Evolutionary conservation across 1,140 invertebrate species (phyloP).

Genomic region (Dinoponera quadriceps): DNA sequence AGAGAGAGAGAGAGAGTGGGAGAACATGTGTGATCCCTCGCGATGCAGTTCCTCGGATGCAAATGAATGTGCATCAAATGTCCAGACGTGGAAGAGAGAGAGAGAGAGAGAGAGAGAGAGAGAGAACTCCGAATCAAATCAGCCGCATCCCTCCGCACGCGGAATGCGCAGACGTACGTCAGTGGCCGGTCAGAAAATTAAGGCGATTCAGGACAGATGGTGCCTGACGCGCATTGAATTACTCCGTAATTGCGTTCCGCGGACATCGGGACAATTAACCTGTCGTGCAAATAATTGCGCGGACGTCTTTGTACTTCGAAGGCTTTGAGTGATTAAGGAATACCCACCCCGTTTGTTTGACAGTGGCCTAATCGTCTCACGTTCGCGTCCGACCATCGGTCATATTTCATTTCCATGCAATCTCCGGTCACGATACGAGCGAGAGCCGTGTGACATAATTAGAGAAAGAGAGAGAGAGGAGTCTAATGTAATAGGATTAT

Average conservation of each 20-base stretch:
- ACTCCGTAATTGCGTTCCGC: conserved; percentile 58
- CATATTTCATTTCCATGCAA: conserved; percentile 9
- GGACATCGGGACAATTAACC: conserved; percentile 15
- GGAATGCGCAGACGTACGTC: conserved; percentile 53
- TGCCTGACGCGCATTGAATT: conserved; percentile 59
- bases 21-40: not conserved
- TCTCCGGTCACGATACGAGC: not conserved
- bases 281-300: conserved; percentile 46
- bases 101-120: too few species aligned
- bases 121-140: conserved; percentile 57
- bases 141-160: conserved; percentile 45
- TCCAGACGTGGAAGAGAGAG: not conserved
- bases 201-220: conserved; percentile 55
- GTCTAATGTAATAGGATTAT: not conserved
- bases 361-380: not conserved
- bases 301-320: conserved; percentile 11
- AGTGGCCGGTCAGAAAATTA: conserved; percentile 58
- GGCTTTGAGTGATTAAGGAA: conserved; percentile 5
- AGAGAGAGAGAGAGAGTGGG: not conserved
- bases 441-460: not conserved
- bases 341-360: not conserved
- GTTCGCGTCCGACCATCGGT: not conserved
- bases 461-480: too few species aligned
- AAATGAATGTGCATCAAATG: conserved; percentile 43
- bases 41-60: conserved; percentile 6